phyloP scores from a whole-genome alignment of 2,797 vertebrate genomes.

The Geotrypetes seraphini region DNA sequence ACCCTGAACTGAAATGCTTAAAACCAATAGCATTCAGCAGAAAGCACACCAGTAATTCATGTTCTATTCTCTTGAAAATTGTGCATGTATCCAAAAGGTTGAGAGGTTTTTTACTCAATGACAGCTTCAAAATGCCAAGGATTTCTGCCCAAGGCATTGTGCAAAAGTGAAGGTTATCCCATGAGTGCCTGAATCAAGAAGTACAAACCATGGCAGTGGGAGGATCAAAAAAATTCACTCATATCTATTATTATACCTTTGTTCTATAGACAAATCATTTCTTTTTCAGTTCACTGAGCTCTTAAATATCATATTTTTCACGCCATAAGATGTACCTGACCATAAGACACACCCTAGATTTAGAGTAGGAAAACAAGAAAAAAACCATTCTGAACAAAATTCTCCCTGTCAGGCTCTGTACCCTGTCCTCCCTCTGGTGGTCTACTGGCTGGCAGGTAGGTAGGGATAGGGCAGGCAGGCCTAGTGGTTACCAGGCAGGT shows the following conservation, averaged over 20 bases:
- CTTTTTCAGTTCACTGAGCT: constrained; percentile 18
- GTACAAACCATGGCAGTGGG: constrained; percentile 3
- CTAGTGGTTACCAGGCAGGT: too few species aligned
- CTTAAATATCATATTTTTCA: too few species aligned
- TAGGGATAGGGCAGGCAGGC: too few species aligned
- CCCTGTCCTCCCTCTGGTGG: too few species aligned
- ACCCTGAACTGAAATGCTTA: constrained; percentile 36
- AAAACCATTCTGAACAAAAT: too few species aligned
- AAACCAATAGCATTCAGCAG: constrained; percentile 31
- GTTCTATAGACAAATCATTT: constrained; percentile 17
- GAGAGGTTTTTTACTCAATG: constrained; percentile 33
- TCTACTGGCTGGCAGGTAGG: too few species aligned
- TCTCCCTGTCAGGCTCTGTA: too few species aligned
- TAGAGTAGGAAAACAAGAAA: too few species aligned
- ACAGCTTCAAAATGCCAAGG: constrained; percentile 31
- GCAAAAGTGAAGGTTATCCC: constrained; percentile 22
- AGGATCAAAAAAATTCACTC: constrained; percentile 22
- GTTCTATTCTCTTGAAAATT: constrained; percentile 23
- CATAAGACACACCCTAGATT: too few species aligned
- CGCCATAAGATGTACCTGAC: too few species aligned
- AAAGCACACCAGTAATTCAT: too few species aligned
- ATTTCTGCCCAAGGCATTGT: constrained; percentile 16
- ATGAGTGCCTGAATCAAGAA: constrained; percentile 17
- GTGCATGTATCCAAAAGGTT: constrained; percentile 19
- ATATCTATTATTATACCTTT: constrained; percentile 18